Evolutionary conservation across 2,797 vertebrate genomes (phyloP).

Genomic region (Onychomys arenicola): DNA sequence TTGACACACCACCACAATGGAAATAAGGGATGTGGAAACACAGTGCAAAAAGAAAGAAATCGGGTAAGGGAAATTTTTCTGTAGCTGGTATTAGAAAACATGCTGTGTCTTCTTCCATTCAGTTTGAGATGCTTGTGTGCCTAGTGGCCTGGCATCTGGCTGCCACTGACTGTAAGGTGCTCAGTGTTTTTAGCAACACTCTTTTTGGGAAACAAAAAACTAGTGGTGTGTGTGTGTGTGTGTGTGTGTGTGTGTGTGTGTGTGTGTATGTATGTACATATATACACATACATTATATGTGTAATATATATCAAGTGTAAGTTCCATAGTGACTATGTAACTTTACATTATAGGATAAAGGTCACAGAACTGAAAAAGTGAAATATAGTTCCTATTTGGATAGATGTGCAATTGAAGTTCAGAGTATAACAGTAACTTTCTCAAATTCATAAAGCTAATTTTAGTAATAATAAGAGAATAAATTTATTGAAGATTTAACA

Average conservation of each 20-base stretch:
- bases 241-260: not conserved
- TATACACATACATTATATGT: not conserved
- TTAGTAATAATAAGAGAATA: not conserved
- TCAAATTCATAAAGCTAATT: constrained; percentile 18
- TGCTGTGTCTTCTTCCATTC: not conserved
- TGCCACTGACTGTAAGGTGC: not conserved
- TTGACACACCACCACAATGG: not conserved
- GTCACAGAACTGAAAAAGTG: not conserved
- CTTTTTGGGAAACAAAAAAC: not conserved
- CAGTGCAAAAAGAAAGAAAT: not conserved
- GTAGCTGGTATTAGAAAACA: not conserved
- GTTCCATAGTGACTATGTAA: not conserved
- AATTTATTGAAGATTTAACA: not conserved
- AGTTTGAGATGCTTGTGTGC: not conserved
- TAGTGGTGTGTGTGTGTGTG: not conserved
- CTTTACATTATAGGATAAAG: not conserved
- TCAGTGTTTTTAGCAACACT: not conserved
- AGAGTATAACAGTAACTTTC: not conserved
- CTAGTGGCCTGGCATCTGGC: not conserved
- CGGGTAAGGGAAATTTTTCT: not conserved
- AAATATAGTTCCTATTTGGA: not conserved
- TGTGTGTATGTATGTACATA: not conserved
- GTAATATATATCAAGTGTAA: not conserved
- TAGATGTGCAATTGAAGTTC: not conserved
- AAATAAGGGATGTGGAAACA: not conserved